phyloP scores from a whole-genome alignment of 1,140 invertebrate genomes.

The Yoshiicerus persimilis region DNA sequence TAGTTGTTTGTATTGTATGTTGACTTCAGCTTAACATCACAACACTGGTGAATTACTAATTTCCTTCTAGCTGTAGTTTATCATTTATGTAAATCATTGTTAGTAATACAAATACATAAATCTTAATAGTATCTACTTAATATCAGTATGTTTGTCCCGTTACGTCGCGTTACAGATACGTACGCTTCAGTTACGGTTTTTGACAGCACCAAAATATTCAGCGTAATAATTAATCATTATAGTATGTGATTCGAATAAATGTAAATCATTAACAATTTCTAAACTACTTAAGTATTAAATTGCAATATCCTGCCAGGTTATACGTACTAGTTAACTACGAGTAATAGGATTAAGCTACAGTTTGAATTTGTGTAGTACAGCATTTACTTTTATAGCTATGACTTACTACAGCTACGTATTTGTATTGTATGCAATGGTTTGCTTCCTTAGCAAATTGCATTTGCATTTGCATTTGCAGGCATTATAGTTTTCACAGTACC shows the following conservation, averaged over 20 bases:
- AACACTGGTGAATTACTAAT: not conserved
- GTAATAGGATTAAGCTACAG: not conserved
- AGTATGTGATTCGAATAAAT: not conserved
- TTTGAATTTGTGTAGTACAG: not conserved
- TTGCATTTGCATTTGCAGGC: not conserved
- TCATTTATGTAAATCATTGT: not conserved
- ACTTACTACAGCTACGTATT: not conserved
- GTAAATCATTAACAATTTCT: not conserved
- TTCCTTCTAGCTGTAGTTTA: not conserved
- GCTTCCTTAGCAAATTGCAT: not conserved
- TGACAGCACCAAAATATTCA: slow-evolving; percentile 20
- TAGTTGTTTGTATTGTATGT: not conserved
- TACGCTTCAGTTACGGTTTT: not conserved
- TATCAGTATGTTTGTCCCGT: not conserved
- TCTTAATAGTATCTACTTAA: not conserved
- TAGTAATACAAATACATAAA: slow-evolving; percentile 12
- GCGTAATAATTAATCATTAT: not conserved
- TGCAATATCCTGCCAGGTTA: too few species aligned
- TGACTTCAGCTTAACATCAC: not conserved
- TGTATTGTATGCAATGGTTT: not conserved
- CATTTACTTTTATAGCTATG: not conserved
- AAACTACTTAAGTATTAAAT: not conserved
- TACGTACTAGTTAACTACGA: not conserved
- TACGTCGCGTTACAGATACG: not conserved
- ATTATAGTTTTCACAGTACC: not conserved